Evolutionary conservation across 2,888 invertebrate species (phyloP), one percentile per base, ranked within the genome.

Genomic region (Ectropis crepuscularia): DNA sequence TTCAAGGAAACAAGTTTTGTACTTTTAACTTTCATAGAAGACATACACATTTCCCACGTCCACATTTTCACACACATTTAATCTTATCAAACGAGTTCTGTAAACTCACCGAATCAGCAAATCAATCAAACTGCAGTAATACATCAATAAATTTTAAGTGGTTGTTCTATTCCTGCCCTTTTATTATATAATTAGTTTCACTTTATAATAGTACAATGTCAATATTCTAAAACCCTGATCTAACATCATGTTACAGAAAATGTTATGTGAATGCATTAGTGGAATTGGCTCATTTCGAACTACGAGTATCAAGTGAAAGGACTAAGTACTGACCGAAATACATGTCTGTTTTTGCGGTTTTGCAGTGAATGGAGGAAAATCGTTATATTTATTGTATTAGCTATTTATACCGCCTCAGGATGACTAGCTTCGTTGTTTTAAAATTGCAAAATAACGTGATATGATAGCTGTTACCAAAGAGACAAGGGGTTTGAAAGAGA

Each of bases 341-440:
- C 41, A 39, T 39, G 9, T 48, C 0, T 8, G 7, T n/a, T 10
- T 37, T 37, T 48, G 48, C 48, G n/a, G 48, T 36, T 36, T 36
- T 0, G 10, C 6, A n/a, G 48, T 48, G 48, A 37, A 36, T 43
- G 42, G n/a, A 42, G 43, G 53, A 42, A 42, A 53, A 53, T 43
- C 5, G 0, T 51, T 51, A 5, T 42, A 2, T 6, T 6, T 16
- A 16, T 28, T 5, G 47, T 9, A 7, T 10, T 10, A 9, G 16
- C 16, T 28, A 28, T 28, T 28, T 28, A 28, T 28, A 28, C 4
- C 10, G 47, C 28, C 28, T 47, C 47, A 28, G 9, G 28, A 48
- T 48, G 37, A 48, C n/a, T 10, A n/a, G 47, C 47, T 28, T 28
- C 11, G 11, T 9, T 2, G 9, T 47, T 8, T 9, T 8, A 47